Base-by-base conservation (phyloP, 2,888 invertebrate species). In the Scrobipalpa costella region DNA sequence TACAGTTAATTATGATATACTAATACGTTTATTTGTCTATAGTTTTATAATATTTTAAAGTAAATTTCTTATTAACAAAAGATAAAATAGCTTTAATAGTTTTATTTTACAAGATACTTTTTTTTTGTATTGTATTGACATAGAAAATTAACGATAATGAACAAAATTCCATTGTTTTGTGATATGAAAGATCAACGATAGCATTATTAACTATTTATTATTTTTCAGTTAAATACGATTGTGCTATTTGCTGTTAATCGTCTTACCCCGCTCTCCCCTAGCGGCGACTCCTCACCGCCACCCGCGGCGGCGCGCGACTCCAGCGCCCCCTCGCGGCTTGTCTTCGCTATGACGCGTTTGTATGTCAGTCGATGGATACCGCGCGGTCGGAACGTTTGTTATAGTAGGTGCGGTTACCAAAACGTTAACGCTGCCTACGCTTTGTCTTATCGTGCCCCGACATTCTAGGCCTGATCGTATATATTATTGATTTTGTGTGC, bases 401-500 rank as follows among this genome's bases (percentile, higher is more conserved):
- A 15, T 44, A 62, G 73, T 71, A 76, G 77, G 77, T 74, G 79
- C 78, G 77, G 77, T 75, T 77, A 76, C 71, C 71, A 78, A 80
- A 77, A 77, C 74, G 73, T 71, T 75, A 70, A 71, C 79, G 73
- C 62, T 60, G 71, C 75, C 79, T 77, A 81, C 76, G 77, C 80
- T 80, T 81, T 79, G 81, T 81, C 78, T 79, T 76, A 77, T 76
- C 76, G 77, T 75, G 69, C 70, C 72, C 71, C 73, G 69, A 70
- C 67, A 70, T 71, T 71, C 69, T 71, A 40, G 47, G 67, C 66
- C 69, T 67, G 72, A 75, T 74, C 70, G 71, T 74, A 75, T 79
- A 77, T 78, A 78, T 75, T 81, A 84, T 82, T 78, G 83, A 84
- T 84, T 83, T 82, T 76, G 65, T 73, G 73, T 74, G 69, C 74